Conservation (phyloP, 2,888 invertebrate species). For the Nipponacmea schrenckii region DNA sequence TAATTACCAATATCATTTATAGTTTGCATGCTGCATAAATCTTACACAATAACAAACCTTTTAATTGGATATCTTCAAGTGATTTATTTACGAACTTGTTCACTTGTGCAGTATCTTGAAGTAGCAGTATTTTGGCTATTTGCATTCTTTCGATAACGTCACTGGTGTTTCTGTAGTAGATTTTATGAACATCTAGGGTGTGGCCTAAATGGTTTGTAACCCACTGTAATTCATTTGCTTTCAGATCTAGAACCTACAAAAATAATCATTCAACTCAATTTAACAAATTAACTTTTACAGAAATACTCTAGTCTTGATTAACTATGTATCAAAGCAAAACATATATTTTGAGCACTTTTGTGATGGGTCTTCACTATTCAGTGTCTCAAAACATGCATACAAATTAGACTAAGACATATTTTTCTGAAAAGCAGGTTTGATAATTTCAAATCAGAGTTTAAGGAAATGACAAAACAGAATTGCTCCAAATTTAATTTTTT, state of each 20-base stretch:
- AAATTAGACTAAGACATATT: background rate
- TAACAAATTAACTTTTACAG: no score
- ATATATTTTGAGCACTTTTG: no score
- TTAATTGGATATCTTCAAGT: background rate
- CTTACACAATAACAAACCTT: background rate
- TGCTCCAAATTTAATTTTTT: no score
- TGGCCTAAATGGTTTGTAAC: constrained; percentile 3
- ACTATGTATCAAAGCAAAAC: no score
- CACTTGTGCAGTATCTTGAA: background rate
- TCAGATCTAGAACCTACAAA: background rate
- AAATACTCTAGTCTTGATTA: no score
- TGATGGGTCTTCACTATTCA: no score
- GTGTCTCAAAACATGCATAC: background rate
- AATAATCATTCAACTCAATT: background rate
- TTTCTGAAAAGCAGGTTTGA: background rate
- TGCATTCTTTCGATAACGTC: background rate
- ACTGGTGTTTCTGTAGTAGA: background rate
- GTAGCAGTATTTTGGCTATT: background rate
- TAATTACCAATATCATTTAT: no score
- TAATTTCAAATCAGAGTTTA: no score
- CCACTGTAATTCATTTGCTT: background rate
- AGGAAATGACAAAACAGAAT: no score
- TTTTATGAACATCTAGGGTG: background rate
- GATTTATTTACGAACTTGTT: background rate
- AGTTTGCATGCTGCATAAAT: no score